Evolutionary conservation across 2,113 vertebrate genomes (phyloP).

Genomic region (Tachysurus vachellii): DNA sequence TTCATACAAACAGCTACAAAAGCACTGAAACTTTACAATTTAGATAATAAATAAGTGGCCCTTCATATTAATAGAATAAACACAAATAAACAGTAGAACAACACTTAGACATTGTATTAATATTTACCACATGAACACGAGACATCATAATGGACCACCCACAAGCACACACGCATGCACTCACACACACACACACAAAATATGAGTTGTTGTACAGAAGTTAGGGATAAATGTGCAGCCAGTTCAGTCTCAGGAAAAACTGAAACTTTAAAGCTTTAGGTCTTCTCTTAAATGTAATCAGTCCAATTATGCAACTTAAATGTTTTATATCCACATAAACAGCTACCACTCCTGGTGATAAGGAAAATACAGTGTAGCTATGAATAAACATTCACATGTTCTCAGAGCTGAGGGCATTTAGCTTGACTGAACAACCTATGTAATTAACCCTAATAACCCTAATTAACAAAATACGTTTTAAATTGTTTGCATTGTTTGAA

Average conservation of each 20-base stretch:
- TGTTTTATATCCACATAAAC: neutral
- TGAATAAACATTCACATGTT: neutral
- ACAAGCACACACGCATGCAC: neutral
- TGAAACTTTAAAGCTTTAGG: neutral
- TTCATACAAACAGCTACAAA: constrained; percentile 30
- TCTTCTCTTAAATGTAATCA: neutral
- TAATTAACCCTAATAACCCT: neutral
- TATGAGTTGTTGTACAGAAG: neutral
- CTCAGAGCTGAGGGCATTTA: neutral
- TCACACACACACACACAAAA: neutral
- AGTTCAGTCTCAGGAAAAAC: neutral
- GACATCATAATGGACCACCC: neutral
- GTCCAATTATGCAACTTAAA: neutral
- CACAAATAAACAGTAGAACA: constrained; percentile 15
- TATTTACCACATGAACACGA: neutral
- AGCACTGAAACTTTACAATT: neutral
- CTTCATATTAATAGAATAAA: neutral
- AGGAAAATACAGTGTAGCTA: neutral
- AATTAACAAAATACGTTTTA: neutral
- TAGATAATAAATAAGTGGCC: constrained; percentile 38
- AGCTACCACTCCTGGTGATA: neutral
- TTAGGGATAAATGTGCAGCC: neutral
- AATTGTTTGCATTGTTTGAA: neutral
- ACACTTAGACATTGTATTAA: neutral
- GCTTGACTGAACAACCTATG: neutral